phyloP scores from a whole-genome alignment of 2,113 vertebrate species.

The Gopherus evgoodei region DNA sequence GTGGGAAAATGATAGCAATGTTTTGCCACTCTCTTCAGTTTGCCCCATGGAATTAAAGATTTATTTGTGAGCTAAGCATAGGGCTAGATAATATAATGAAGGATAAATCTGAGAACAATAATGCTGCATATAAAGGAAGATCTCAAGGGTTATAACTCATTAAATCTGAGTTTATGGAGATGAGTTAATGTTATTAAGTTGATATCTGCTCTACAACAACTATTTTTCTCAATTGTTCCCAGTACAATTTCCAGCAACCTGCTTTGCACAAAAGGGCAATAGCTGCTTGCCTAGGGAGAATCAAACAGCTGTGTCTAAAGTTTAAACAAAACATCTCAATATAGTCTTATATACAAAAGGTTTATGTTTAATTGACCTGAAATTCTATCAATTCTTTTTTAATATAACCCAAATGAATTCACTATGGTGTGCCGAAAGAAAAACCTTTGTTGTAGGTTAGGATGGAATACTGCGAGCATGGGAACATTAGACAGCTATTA shows the following conservation, averaged over 20 bases:
- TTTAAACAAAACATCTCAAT: background rate
- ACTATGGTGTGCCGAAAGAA: background rate
- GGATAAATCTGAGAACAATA: background rate
- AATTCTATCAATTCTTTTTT: background rate
- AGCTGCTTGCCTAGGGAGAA: background rate
- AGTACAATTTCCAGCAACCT: background rate
- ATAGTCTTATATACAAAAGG: background rate
- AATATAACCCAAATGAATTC: background rate
- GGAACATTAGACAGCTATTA: background rate
- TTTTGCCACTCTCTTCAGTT: background rate
- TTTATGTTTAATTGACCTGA: background rate
- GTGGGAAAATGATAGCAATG: background rate
- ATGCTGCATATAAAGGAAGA: background rate
- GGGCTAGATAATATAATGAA: background rate
- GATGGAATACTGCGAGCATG: background rate
- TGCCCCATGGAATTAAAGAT: background rate
- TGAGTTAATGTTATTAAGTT: background rate
- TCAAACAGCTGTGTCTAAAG: background rate
- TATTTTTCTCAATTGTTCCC: background rate
- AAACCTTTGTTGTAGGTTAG: background rate
- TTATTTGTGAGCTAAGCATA: background rate
- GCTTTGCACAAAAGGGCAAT: background rate
- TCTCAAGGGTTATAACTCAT: background rate
- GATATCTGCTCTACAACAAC: background rate
- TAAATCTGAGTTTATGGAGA: background rate